These are phyloP conservation scores for Globodera ellingtonae DNA, from an alignment of 1,140 invertebrate genomes.

Conservation along the genomic window DNA sequence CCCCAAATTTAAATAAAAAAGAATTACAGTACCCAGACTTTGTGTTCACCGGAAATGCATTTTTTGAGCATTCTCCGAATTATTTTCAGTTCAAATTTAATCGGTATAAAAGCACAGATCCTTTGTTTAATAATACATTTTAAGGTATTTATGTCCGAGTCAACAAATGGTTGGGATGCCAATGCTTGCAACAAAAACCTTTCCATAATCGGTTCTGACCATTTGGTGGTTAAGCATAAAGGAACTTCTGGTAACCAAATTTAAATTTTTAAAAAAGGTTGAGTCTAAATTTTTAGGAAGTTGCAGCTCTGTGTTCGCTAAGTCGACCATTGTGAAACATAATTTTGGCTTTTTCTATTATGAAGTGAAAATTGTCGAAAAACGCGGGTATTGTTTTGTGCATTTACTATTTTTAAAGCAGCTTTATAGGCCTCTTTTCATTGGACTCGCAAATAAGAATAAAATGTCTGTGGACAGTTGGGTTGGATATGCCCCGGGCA, in stretches of 20 bases:
- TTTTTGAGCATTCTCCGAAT: no score
- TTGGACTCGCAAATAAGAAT: not conserved
- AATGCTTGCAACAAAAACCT: not conserved
- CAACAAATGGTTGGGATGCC: not conserved
- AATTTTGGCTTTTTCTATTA: not conserved
- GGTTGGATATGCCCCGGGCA: not conserved
- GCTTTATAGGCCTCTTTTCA: not conserved
- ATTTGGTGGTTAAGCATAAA: not conserved
- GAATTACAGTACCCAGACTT: no score
- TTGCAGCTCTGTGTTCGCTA: not conserved
- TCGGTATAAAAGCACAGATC: no score
- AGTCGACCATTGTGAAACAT: not conserved
- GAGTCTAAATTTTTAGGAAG: no score
- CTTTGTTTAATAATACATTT: not conserved
- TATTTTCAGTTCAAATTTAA: no score
- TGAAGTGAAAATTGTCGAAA: not conserved
- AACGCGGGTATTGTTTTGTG: no score
- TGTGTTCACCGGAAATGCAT: no score
- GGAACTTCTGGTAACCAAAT: no score
- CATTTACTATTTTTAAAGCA: no score
- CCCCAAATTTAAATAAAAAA: not conserved
- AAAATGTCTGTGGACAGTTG: not conserved
- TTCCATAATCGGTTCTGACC: not conserved
- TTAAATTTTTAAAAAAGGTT: no score
- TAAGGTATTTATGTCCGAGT: not conserved